These are phyloP conservation scores for Periophthalmus modestus DNA, from an alignment of 2,113 vertebrate species.

Conservation along the genomic window DNA sequence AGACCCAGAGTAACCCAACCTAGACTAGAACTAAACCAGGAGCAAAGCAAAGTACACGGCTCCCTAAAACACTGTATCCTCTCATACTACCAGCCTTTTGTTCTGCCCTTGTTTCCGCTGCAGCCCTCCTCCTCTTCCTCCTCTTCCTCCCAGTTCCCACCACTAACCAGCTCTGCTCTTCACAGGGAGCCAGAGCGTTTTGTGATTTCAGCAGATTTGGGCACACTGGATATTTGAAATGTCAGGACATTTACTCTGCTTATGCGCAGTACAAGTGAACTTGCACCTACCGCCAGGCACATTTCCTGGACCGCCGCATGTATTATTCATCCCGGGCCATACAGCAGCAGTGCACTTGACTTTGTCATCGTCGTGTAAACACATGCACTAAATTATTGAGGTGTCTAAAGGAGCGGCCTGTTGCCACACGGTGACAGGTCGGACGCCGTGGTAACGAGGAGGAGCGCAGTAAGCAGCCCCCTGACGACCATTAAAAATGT, in stretches of 20 bases:
- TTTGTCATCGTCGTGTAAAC: constrained; percentile 75
- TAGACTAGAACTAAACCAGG: constrained; percentile 29
- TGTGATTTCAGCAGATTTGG: constrained; percentile 71
- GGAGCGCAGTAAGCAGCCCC: constrained; percentile 56
- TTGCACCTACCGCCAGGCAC: constrained; percentile 58
- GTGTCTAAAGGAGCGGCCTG: constrained; percentile 55
- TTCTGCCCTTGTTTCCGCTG: constrained; percentile 45
- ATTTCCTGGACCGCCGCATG: constrained; percentile 60
- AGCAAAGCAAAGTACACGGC: constrained; percentile 16
- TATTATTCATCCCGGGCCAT: constrained; percentile 70
- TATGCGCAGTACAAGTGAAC: constrained; percentile 68
- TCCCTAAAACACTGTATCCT: background rate
- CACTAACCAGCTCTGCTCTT: constrained; percentile 46
- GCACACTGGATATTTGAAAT: constrained; percentile 73
- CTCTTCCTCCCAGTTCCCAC: constrained; percentile 11
- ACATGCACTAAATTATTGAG: constrained; percentile 76
- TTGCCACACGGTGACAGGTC: constrained; percentile 58
- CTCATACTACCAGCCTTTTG: constrained; percentile 35
- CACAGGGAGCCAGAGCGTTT: constrained; percentile 45
- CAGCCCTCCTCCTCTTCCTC: constrained; percentile 12
- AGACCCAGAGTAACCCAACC: background rate
- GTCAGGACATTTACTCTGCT: constrained; percentile 77
- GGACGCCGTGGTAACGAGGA: constrained; percentile 65
- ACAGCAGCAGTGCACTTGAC: constrained; percentile 63
- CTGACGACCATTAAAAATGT: constrained; percentile 69